A percentile compares a stretch with the other conserved stretches of the same genome.
phyloP scores from a whole-genome alignment of 2,797 vertebrate species.

The Chloroceryle inda region DNA sequence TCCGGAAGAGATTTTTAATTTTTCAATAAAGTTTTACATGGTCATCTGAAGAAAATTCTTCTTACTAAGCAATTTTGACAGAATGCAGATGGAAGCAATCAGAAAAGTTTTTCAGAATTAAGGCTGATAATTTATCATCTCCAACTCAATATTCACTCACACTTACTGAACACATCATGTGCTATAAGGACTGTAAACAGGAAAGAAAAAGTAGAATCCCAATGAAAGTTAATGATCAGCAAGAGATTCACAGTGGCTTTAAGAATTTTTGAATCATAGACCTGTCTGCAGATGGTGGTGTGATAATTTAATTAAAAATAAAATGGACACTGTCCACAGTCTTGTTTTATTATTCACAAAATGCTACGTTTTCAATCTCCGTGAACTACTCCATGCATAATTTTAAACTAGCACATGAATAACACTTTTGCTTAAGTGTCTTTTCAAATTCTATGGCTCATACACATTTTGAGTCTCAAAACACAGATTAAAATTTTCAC shows the following conservation, averaged over 20 bases:
- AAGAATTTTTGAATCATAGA: background rate
- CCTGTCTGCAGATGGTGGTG: background rate
- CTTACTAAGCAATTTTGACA: background rate
- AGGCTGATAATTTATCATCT: background rate
- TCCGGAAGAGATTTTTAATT: background rate
- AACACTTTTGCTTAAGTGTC: background rate
- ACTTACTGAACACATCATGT: background rate
- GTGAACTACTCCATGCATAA: background rate
- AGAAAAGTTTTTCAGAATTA: background rate
- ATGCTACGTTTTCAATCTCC: background rate
- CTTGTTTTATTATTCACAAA: background rate
- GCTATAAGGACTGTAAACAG: background rate
- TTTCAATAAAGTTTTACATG: background rate
- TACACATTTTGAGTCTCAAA: background rate
- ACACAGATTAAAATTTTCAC: background rate
- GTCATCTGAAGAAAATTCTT: background rate
- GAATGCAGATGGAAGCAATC: background rate
- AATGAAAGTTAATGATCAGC: background rate
- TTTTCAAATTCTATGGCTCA: background rate
- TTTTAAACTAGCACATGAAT: background rate
- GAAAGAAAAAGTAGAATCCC: background rate
- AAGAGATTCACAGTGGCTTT: background rate
- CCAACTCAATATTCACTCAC: background rate
- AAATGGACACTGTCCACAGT: background rate
- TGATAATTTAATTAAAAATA: background rate